Percentiles rank a stretch among this genome's conserved stretches.
Evolutionary conservation across 2,888 invertebrate genomes (phyloP).

Genomic region (Cenopis cana): DNA sequence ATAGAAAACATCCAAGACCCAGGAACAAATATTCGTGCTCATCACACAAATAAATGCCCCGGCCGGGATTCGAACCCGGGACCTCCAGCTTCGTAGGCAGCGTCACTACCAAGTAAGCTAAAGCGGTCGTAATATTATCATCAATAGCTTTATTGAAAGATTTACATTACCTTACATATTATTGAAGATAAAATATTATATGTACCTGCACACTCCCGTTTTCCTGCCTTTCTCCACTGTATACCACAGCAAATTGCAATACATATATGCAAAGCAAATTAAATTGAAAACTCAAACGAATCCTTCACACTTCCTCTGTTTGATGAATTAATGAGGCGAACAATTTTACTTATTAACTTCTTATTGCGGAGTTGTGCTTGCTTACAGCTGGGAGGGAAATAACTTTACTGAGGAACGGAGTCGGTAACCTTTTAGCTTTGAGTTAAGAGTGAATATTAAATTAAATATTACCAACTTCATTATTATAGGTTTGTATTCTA

Average conservation of each 20-base stretch:
- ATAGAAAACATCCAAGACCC: no score
- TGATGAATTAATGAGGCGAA: slow-evolving; percentile 1
- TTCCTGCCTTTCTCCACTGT: not conserved
- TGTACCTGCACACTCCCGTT: not conserved
- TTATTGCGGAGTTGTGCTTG: slow-evolving; percentile 4
- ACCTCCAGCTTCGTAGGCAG: no score
- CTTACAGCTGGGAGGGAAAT: not conserved
- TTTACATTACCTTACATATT: no score
- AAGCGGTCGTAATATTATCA: no score
- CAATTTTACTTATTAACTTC: slow-evolving; percentile 4
- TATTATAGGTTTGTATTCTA: no score
- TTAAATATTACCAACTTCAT: no score
- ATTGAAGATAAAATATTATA: no score
- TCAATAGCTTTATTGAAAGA: no score
- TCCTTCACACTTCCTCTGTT: slow-evolving; percentile 7
- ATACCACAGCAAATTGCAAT: not conserved
- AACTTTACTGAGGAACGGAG: not conserved
- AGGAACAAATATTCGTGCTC: no score
- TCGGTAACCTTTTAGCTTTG: not conserved
- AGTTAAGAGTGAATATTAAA: not conserved
- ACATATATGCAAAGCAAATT: slow-evolving; percentile 6
- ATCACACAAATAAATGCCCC: no score
- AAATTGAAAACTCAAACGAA: slow-evolving; percentile 1
- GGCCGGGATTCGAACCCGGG: no score
- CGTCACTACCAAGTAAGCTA: no score